These are phyloP conservation scores for Cataglyphis cursor DNA, from an alignment of 2,888 invertebrate species.

Conservation along the genomic window DNA sequence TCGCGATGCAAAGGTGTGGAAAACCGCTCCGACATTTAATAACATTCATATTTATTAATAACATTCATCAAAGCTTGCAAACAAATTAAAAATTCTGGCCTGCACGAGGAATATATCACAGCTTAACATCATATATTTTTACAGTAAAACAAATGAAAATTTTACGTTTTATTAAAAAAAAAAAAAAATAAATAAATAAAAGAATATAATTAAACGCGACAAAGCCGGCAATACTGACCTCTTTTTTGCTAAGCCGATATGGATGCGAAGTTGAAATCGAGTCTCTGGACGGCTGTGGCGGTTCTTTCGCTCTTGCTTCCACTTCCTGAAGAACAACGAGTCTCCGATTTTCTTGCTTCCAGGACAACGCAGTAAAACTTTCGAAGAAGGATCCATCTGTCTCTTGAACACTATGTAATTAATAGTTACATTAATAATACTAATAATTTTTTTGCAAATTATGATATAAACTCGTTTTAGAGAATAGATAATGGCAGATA, in stretches of 20 bases:
- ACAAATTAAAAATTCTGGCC: neutral
- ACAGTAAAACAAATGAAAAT: neutral
- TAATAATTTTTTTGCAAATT: conserved; percentile 10
- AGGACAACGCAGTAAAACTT: conserved; percentile 96
- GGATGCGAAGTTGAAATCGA: conserved; percentile 85
- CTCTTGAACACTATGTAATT: conserved; percentile 94
- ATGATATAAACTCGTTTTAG: neutral
- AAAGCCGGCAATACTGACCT: conserved; percentile 66
- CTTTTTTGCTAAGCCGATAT: conserved; percentile 80
- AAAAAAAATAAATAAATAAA: neutral
- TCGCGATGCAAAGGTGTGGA: neutral
- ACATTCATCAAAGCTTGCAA: neutral
- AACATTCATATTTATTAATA: neutral
- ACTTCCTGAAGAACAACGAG: conserved; percentile 93
- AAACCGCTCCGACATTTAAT: neutral
- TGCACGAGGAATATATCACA: neutral
- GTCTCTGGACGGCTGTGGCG: conserved; percentile 86
- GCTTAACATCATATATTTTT: neutral
- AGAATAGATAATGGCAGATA: too few relatives aligned
- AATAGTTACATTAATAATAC: neutral
- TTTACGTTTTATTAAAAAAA: neutral
- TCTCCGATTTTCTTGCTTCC: conserved; percentile 96
- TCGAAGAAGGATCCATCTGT: conserved; percentile 98
- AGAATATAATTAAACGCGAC: neutral
- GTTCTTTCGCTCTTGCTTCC: conserved; percentile 90